Percentiles rank a stretch among this genome's conserved stretches.
Evolutionary conservation across 2,888 invertebrate genomes (phyloP).

Genomic region (Trisateles emortualis): DNA sequence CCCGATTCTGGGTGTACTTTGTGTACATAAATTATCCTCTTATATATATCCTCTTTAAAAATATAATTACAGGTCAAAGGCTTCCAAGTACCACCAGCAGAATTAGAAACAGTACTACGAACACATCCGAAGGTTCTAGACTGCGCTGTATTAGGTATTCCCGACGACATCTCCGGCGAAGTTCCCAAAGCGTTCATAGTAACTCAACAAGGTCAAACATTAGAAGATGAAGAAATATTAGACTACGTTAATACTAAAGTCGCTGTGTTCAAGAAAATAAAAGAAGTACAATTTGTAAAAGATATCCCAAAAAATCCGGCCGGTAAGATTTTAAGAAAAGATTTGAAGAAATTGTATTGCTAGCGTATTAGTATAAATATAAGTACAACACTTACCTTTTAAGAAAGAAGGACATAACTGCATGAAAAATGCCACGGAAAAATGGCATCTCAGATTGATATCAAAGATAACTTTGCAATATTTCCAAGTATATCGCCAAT

Average conservation of each 20-base stretch:
- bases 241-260: slow-evolving; percentile 90
- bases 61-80: slow-evolving; percentile 86
- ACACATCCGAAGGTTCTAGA: slow-evolving; percentile 92
- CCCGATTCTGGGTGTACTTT: too few species aligned
- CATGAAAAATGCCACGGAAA: too few species aligned
- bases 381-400: too few species aligned
- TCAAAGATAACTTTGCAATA: too few species aligned
- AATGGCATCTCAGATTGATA: too few species aligned
- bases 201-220: slow-evolving; percentile 72
- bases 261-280: slow-evolving; percentile 90
- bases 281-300: slow-evolving; percentile 88
- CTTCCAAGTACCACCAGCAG: slow-evolving; percentile 95
- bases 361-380: slow-evolving; percentile 30
- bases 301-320: slow-evolving; percentile 91
- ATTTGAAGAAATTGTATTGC: slow-evolving; percentile 81
- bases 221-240: slow-evolving; percentile 86
- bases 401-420: too few species aligned
- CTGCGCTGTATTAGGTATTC: slow-evolving; percentile 94
- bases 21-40: too few species aligned
- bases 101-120: slow-evolving; percentile 92
- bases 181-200: slow-evolving; percentile 92
- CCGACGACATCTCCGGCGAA: slow-evolving; percentile 91
- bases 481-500: too few species aligned
- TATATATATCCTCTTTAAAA: not conserved
- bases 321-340: slow-evolving; percentile 92